Evolutionary conservation across 1,140 invertebrate species (phyloP), one percentile per base, ranked within the genome.

Genomic region (Neodiprion virginianus): DNA sequence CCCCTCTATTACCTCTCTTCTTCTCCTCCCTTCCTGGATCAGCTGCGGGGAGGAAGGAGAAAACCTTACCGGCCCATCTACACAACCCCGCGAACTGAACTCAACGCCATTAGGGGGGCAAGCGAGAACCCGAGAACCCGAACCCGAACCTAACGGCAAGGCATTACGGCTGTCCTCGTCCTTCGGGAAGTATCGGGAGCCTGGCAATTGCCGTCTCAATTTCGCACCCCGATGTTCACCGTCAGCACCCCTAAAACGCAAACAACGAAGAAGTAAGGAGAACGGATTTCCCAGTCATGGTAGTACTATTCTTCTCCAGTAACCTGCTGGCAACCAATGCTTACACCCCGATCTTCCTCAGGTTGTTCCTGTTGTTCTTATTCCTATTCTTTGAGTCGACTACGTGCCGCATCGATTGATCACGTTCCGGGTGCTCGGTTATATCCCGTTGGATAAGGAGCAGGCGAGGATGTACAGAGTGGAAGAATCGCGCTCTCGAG

Each of bases 1-100:
- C 83, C 85, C 79, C 81, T 85, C 7, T 17, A 40, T 40, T 40
- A 40, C 28, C 28, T 40, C 28, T 40, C 28, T 40, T 40, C 28
- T 40, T 40, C 28, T 68, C 69, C 65, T 65, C 69, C 72, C 66
- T 74, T 74, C 69, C 72, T 68, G 17, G 72, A 66, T 53, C 73
- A 76, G 69, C 69, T 74, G 68, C 28, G 66, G 67, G 40, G 40
- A 72, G 61, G 71, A 76, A 76, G 72, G 74, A 66, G 66, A 73
- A 76, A 74, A 71, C 28, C 28, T 40, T 40, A 40, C 28, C 28
- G 28, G 28, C 28, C 28, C 28, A 40, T 40, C 28, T 40, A 61
- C 11, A 61, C 11, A 12, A 61, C 53, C 53, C 53, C 53, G 53
- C 8, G 53, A 61, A 61, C 53, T 61, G 11, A 12, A 17, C 28